Evolutionary conservation across 2,797 vertebrate genomes (phyloP).

Genomic region (Sebastes reedi): DNA sequence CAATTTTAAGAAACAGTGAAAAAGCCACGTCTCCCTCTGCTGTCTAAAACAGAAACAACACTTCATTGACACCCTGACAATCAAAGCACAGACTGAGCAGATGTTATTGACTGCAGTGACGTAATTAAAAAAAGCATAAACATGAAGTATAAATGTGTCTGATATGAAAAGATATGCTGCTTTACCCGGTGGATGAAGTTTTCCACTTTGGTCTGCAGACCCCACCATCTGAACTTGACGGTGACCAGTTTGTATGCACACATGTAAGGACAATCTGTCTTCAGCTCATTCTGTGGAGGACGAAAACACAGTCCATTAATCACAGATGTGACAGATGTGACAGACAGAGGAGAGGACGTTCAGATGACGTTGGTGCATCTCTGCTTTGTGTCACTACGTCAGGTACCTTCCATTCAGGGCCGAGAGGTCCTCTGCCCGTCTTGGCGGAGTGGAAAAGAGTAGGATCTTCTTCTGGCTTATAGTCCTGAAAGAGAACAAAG

Average conservation of each 20-base stretch:
- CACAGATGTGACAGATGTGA: too few relatives aligned
- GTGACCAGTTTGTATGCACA: constrained; percentile 98
- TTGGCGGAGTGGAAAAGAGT: constrained; percentile 91
- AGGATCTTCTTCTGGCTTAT: constrained; percentile 94
- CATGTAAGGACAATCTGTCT: constrained; percentile 91
- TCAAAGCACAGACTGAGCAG: background rate
- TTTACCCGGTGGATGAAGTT: constrained; percentile 95
- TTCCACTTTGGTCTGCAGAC: constrained; percentile 95
- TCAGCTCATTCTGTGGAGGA: constrained; percentile 87
- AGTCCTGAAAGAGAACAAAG: constrained; percentile 84
- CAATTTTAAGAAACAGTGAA: background rate
- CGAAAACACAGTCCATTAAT: background rate
- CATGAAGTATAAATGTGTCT: background rate
- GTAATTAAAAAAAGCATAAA: too few relatives aligned
- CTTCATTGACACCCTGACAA: background rate
- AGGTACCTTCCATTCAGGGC: constrained; percentile 94
- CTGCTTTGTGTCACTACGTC: background rate
- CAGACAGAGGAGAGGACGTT: rapidly evolving
- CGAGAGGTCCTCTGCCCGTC: constrained; percentile 92
- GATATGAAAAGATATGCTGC: background rate
- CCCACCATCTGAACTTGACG: constrained; percentile 98
- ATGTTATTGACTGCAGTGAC: too few relatives aligned
- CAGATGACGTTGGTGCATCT: background rate
- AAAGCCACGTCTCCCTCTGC: constrained; percentile 32
- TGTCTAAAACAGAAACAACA: constrained; percentile 6